A percentile compares a stretch with the other conserved stretches of the same genome.
Conservation (phyloP, 92 coral and sea anemone genomes). For the Epizoanthus rinbou region DNA sequence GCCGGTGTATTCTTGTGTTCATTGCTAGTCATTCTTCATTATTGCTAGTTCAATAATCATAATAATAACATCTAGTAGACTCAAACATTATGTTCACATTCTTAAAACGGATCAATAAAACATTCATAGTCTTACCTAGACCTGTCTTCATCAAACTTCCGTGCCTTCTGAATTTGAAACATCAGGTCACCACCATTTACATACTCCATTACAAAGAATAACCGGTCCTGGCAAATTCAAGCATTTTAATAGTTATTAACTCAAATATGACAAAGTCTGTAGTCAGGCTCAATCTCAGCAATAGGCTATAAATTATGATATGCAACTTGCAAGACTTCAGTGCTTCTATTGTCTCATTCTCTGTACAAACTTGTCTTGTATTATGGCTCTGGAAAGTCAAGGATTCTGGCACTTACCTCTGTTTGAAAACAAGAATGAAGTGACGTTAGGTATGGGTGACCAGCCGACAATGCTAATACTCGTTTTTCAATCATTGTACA, state of each 20-base stretch:
- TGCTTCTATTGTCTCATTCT: no score
- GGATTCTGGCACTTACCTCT: conserved; percentile 46
- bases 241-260: not conserved
- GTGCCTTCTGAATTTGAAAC: conserved; percentile 98
- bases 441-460: conserved; percentile 93
- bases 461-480: conserved; percentile 91
- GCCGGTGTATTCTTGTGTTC: no score
- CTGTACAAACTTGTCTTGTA: no score
- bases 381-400: not conserved
- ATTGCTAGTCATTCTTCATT: no score
- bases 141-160: conserved; percentile 93
- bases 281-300: no score
- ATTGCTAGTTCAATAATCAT: no score
- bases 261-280: not conserved
- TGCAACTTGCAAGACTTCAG: no score
- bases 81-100: no score
- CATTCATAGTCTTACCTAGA: conserved; percentile 65
- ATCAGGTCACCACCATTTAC: conserved; percentile 97
- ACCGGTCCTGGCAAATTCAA: conserved; percentile 69
- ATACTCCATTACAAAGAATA: conserved; percentile 98
- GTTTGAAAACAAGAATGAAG: conserved; percentile 97
- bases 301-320: no score
- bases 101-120: not conserved
- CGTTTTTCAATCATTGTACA: conserved; percentile 96
- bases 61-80: no score